These are phyloP conservation scores for Chromis chromis DNA, from an alignment of 2,797 vertebrate genomes.

Conservation along the genomic window DNA sequence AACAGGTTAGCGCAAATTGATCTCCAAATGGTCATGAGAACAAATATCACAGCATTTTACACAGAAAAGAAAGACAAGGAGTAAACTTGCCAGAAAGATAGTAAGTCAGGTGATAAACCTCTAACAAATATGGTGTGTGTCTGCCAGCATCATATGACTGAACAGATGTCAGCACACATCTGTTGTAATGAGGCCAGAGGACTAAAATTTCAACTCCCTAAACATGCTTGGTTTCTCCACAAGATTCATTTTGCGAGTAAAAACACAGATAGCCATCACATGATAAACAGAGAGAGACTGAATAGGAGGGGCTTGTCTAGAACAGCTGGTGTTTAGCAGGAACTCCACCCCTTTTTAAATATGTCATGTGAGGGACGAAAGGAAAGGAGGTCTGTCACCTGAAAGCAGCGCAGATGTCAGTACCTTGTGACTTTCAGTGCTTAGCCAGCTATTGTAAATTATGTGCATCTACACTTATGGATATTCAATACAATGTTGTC, in stretches of 20 bases:
- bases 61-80: background rate
- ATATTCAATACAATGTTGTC: too few relatives aligned
- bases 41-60: constrained; percentile 25
- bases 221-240: background rate
- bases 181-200: background rate
- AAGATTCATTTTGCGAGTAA: background rate
- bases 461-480: background rate
- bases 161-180: constrained; percentile 10
- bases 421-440: background rate
- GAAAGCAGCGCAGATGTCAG: background rate
- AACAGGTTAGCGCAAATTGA: background rate
- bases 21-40: constrained; percentile 2
- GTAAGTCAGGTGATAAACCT: background rate
- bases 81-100: background rate
- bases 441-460: background rate
- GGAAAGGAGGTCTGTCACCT: too few relatives aligned
- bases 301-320: background rate
- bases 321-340: constrained; percentile 30
- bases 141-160: constrained; percentile 15
- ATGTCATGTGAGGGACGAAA: background rate
- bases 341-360: background rate
- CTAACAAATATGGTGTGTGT: background rate
- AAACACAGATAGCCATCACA: constrained; percentile 10
- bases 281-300: background rate
- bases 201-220: background rate